Evolutionary conservation across 1,140 invertebrate genomes (phyloP).

Genomic region (Megalopta genalis): DNA sequence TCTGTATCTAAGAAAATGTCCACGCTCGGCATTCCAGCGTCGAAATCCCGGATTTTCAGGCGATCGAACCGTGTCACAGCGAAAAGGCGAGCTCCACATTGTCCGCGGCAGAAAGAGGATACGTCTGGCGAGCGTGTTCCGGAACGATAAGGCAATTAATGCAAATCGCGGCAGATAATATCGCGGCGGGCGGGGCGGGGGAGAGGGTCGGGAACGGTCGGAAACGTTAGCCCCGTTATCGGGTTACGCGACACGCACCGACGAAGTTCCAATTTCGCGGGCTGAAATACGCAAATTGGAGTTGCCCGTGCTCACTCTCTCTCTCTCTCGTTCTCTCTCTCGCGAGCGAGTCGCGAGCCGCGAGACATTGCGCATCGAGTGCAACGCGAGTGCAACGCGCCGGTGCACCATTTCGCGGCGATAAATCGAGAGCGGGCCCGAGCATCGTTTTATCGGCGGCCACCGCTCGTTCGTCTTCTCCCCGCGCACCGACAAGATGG

Average conservation of each 20-base stretch:
- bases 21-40: too few relatives aligned
- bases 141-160: slow-evolving; percentile 49
- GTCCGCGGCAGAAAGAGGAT: neutral
- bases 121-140: neutral
- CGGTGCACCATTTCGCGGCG: slow-evolving; percentile 53
- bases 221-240: slow-evolving; percentile 24
- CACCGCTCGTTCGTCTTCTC: slow-evolving; percentile 64
- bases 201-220: neutral
- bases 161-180: slow-evolving; percentile 32
- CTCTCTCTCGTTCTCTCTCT: too few relatives aligned
- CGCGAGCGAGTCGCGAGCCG: neutral
- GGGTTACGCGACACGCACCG: slow-evolving; percentile 44
- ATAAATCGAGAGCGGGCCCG: slow-evolving; percentile 66
- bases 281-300: slow-evolving; percentile 54
- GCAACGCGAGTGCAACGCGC: neutral
- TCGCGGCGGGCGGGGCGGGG: slow-evolving; percentile 8
- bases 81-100: too few relatives aligned
- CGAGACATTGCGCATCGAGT: slow-evolving; percentile 46
- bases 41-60: neutral
- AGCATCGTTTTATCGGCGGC: slow-evolving; percentile 64
- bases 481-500: slow-evolving; percentile 19
- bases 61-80: too few relatives aligned
- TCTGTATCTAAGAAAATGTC: too few relatives aligned
- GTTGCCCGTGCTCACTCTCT: too few relatives aligned
- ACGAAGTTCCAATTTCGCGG: slow-evolving; percentile 39